These are phyloP conservation scores for Perca schrenkii DNA, from an alignment of 2,113 vertebrate genomes.

Conservation along the genomic window DNA sequence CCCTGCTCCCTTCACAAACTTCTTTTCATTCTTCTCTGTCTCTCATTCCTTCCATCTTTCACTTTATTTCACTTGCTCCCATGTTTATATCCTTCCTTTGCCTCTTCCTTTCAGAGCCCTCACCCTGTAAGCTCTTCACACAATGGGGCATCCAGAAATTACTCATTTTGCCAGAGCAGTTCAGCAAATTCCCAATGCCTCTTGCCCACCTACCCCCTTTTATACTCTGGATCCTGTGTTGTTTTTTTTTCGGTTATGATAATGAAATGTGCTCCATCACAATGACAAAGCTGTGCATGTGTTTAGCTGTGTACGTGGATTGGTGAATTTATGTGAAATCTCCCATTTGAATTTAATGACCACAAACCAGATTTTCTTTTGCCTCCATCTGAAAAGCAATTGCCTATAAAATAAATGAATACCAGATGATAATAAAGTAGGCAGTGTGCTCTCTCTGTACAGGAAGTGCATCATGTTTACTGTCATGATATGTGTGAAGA, in stretches of 20 bases:
- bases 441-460: constrained; percentile 32
- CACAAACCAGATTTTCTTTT: constrained; percentile 13
- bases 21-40: constrained; percentile 72
- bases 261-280: constrained; percentile 64
- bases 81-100: constrained; percentile 71
- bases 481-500: constrained; percentile 24
- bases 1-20: constrained; percentile 78
- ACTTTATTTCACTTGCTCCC: constrained; percentile 74
- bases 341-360: constrained; percentile 14
- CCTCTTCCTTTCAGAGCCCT: constrained; percentile 71
- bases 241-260: constrained; percentile 50
- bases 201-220: constrained; percentile 53
- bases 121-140: constrained; percentile 80
- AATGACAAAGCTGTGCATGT: constrained; percentile 62
- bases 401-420: constrained; percentile 39
- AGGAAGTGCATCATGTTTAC: constrained; percentile 53
- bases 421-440: constrained; percentile 10
- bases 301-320: constrained; percentile 34
- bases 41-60: constrained; percentile 78
- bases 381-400: constrained; percentile 5
- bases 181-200: constrained; percentile 71
- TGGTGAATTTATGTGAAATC: constrained; percentile 50
- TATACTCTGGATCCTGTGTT: constrained; percentile 27
- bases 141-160: constrained; percentile 84
- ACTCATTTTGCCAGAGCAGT: constrained; percentile 78